phyloP scores from a whole-genome alignment of 2,797 vertebrate species.

The Danio aesculapii region DNA sequence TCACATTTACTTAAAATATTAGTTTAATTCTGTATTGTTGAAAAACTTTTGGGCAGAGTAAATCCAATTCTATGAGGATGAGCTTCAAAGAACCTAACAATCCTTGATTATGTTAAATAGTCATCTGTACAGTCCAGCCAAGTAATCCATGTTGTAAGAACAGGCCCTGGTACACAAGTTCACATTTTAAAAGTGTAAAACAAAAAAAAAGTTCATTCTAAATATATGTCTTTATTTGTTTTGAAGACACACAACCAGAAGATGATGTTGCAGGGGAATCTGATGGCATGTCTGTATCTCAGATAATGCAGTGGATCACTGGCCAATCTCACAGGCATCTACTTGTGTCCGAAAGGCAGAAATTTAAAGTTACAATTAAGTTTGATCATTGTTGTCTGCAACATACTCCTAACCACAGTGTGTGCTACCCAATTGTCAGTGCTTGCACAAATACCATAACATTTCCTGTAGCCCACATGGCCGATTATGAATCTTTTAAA shows the following conservation, averaged over 20 bases:
- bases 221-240: neutral
- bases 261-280: neutral
- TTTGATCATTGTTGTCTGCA: conserved; percentile 6
- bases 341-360: neutral
- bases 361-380: neutral
- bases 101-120: neutral
- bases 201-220: neutral
- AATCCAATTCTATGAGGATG: too few species aligned
- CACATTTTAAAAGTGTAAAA: neutral
- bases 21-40: too few species aligned
- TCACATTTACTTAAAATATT: too few species aligned
- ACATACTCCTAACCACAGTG: conserved; percentile 5
- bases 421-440: neutral
- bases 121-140: neutral
- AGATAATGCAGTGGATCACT: conserved; percentile 16
- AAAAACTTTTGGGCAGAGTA: too few species aligned
- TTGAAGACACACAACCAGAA: conserved; percentile 9
- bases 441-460: neutral
- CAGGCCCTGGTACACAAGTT: neutral
- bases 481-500: neutral
- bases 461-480: neutral
- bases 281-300: neutral
- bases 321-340: conserved; percentile 8
- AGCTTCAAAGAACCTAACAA: too few species aligned
- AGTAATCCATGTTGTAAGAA: too few species aligned